Evolutionary conservation across 2,888 invertebrate species (phyloP).

Genomic region (Drosophila basisetae): DNA sequence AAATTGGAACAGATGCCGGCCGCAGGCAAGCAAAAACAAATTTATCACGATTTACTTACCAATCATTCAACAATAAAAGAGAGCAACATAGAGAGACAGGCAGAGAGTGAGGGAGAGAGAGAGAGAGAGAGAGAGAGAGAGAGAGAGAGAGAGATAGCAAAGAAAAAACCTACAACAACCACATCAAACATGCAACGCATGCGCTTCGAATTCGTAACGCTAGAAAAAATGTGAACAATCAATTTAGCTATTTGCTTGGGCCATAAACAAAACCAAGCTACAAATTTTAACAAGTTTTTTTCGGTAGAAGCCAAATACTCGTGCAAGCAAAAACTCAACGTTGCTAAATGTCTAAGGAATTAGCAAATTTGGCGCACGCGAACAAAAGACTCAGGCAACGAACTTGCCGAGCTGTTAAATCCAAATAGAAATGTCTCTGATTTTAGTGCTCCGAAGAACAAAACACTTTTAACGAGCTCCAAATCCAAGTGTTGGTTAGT

Average conservation of each 20-base stretch:
- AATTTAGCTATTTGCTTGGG: conserved; percentile 68
- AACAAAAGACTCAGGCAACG: conserved; percentile 64
- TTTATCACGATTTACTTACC: conserved; percentile 66
- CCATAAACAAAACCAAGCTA: conserved; percentile 57
- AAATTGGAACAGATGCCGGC: conserved; percentile 56
- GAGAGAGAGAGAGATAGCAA: background rate
- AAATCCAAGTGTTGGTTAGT: conserved; percentile 3
- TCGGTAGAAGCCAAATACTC: conserved; percentile 10
- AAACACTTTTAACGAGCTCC: conserved; percentile 13
- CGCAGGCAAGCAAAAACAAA: conserved; percentile 25
- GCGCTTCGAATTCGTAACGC: conserved; percentile 54
- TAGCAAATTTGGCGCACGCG: conserved; percentile 62
- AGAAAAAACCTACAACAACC: background rate
- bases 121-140: background rate
- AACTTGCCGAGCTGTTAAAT: conserved; percentile 41
- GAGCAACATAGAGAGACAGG: background rate
- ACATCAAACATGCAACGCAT: conserved; percentile 61
- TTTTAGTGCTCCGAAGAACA: conserved; percentile 9
- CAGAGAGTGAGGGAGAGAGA: background rate
- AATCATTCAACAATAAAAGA: conserved; percentile 10
- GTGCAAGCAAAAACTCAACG: conserved; percentile 39
- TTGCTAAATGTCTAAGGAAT: conserved; percentile 67
- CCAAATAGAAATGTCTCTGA: conserved; percentile 30
- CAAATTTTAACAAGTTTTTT: conserved; percentile 77
- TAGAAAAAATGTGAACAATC: conserved; percentile 74